These are phyloP conservation scores for Phrynocephalus guinanensis DNA, from an alignment of 2,797 vertebrate species.

Conservation along the genomic window DNA sequence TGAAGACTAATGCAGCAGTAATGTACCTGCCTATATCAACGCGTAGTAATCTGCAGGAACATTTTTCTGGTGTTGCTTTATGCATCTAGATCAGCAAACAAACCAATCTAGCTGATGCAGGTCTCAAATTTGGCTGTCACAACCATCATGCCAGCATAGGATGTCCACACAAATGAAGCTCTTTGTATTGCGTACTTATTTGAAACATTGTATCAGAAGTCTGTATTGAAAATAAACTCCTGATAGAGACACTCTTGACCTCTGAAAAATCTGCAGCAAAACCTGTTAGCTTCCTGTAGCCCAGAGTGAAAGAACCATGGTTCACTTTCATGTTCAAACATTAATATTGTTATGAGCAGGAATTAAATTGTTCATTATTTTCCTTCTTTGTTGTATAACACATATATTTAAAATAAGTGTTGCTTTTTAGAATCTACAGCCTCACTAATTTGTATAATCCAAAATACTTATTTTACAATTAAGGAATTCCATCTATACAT, in stretches of 20 bases:
- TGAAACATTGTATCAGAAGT: conserved; percentile 31
- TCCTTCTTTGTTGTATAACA: too few relatives aligned
- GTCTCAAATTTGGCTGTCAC: not conserved
- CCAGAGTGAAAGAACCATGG: not conserved
- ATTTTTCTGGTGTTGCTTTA: not conserved
- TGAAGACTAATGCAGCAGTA: not conserved
- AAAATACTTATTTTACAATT: not conserved
- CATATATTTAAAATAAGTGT: too few relatives aligned
- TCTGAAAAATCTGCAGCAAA: conserved; percentile 5
- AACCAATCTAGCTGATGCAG: not conserved
- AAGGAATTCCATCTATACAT: not conserved
- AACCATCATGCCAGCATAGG: not conserved
- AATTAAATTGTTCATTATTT: too few relatives aligned
- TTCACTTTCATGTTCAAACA: not conserved
- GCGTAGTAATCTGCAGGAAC: not conserved
- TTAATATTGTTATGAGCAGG: not conserved
- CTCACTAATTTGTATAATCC: not conserved
- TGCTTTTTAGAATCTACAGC: too few relatives aligned
- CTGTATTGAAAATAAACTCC: conserved; percentile 16
- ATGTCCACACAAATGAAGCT: not conserved
- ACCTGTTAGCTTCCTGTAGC: not conserved
- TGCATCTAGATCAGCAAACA: not conserved
- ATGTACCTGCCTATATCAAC: not conserved
- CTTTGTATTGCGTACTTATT: not conserved
- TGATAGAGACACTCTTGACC: not conserved